Conservation (phyloP, 2,113 vertebrate species). For the Aegithalos caudatus region DNA sequence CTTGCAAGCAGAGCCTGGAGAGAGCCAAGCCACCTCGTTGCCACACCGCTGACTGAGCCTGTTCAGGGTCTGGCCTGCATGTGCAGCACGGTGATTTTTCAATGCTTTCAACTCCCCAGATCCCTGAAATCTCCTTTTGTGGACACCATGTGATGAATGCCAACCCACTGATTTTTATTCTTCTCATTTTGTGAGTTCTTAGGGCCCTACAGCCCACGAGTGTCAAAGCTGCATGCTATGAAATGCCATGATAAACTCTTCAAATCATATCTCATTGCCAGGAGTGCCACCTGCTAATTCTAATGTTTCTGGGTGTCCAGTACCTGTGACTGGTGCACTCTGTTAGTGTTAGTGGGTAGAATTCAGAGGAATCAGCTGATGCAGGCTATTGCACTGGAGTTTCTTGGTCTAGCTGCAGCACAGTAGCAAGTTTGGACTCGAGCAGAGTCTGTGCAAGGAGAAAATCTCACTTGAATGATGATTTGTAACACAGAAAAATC, state of each 20-base stretch:
- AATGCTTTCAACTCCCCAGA: background rate
- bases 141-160: background rate
- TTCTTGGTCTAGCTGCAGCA: background rate
- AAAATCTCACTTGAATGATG: background rate
- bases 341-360: background rate
- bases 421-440: background rate
- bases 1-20: background rate
- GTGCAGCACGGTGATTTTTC: background rate
- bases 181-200: background rate
- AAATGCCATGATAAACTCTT: background rate
- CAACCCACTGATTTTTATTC: background rate
- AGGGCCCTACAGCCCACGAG: background rate
- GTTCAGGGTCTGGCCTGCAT: constrained; percentile 17
- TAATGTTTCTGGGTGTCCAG: background rate
- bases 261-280: background rate
- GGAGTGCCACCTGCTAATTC: background rate
- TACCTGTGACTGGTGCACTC: background rate
- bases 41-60: background rate
- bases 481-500: background rate
- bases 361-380: background rate
- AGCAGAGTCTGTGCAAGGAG: background rate
- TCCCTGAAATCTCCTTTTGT: background rate
- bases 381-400: background rate
- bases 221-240: background rate
- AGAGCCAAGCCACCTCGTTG: background rate